A percentile compares a stretch with the other conserved stretches of the same genome.
phyloP scores from a whole-genome alignment of 2,113 vertebrate genomes.

The Muntiacus reevesi region DNA sequence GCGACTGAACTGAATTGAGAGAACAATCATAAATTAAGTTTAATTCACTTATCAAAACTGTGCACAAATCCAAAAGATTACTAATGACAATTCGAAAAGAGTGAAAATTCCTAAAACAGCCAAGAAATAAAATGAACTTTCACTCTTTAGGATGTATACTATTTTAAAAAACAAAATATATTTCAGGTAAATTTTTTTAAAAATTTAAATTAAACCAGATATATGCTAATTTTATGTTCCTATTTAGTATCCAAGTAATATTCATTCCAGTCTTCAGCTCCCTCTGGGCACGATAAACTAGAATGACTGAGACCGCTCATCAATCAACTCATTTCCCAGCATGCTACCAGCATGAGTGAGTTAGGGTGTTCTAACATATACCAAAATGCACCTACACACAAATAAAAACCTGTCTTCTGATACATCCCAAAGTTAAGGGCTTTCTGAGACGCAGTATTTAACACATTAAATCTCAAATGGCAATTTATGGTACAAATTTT shows the following conservation, averaged over 20 bases:
- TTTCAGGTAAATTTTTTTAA: background rate
- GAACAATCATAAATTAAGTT: background rate
- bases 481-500: background rate
- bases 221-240: background rate
- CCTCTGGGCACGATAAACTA: background rate
- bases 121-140: background rate
- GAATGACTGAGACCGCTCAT: background rate
- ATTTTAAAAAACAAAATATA: background rate
- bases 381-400: background rate
- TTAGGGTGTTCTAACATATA: background rate
- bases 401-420: background rate
- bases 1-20: background rate
- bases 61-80: background rate
- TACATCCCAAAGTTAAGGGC: background rate
- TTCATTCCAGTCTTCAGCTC: background rate
- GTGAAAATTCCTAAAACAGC: slow-evolving; percentile 6
- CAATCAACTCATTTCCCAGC: background rate
- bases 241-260: background rate
- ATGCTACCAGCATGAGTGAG: background rate
- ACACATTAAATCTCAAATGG: background rate
- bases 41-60: slow-evolving; percentile 18
- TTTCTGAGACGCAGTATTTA: background rate
- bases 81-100: background rate
- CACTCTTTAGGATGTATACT: background rate
- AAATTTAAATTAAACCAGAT: background rate